Percentiles rank a stretch among this genome's conserved stretches.
These are phyloP conservation scores for Erythrocebus patas DNA, from an alignment of 2,113 vertebrate genomes.

Conservation along the genomic window DNA sequence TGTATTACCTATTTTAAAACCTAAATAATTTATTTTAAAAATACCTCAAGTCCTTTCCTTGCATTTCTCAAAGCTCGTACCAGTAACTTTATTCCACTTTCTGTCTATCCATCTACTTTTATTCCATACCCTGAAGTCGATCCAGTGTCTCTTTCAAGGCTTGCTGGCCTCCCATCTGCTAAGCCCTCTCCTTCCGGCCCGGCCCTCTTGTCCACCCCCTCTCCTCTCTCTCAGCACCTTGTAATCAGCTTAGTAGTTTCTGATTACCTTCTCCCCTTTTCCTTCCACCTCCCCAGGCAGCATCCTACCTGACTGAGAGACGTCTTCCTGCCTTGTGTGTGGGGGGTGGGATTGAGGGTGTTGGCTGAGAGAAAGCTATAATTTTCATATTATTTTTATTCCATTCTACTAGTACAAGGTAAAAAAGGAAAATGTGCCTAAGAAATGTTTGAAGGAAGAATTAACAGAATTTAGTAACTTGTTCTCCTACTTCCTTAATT, in stretches of 20 bases:
- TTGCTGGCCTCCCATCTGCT: not conserved
- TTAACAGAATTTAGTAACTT: not conserved
- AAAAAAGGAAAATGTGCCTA: not conserved
- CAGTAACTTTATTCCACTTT: not conserved
- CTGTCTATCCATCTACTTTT: not conserved
- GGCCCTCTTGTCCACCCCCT: not conserved
- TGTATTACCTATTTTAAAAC: not conserved
- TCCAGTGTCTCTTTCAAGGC: not conserved
- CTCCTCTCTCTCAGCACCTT: not conserved
- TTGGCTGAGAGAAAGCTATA: not conserved
- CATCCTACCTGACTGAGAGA: not conserved
- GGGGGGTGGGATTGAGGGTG: no score
- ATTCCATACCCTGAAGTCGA: not conserved
- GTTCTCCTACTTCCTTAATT: not conserved
- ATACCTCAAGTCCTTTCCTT: not conserved
- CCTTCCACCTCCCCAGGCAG: not conserved
- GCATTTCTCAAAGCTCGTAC: not conserved
- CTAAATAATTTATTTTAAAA: not conserved
- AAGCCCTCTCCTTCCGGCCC: no score
- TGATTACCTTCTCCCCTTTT: not conserved
- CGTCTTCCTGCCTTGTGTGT: not conserved
- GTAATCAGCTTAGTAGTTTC: not conserved
- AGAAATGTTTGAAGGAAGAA: not conserved
- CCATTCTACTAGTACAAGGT: not conserved
- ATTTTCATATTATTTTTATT: not conserved